phyloP scores from a whole-genome alignment of 2,888 invertebrate genomes.

The Campoplex nolae region DNA sequence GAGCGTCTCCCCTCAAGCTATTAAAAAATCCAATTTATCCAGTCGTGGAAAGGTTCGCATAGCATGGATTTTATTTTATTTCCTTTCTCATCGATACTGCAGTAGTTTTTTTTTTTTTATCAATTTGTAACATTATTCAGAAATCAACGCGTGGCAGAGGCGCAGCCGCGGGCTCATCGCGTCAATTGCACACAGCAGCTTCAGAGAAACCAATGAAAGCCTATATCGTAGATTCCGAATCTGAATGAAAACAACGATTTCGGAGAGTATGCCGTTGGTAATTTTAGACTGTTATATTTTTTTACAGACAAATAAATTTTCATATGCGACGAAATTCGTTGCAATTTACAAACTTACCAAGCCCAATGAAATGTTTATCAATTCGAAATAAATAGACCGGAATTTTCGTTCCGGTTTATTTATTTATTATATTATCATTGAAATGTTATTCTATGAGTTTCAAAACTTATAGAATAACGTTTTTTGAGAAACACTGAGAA shows the following conservation, averaged over 20 bases:
- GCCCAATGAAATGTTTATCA: too few relatives aligned
- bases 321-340: neutral
- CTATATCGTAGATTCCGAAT: neutral
- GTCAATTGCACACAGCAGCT: neutral
- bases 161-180: neutral
- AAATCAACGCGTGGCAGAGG: neutral
- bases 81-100: neutral
- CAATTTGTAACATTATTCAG: neutral
- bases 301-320: slow-evolving; percentile 7
- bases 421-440: neutral
- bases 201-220: neutral
- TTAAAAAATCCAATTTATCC: slow-evolving; percentile 1
- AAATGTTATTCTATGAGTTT: neutral
- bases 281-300: neutral
- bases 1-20: neutral
- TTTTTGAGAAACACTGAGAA: neutral
- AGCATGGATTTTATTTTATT: neutral
- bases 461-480: neutral
- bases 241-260: neutral
- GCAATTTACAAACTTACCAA: neutral
- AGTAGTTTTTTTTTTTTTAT: neutral
- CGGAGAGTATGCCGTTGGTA: neutral
- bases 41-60: neutral
- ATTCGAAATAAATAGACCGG: too few relatives aligned
- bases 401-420: neutral